Conservation (phyloP, 2,113 vertebrate species). For the Hemiprocne comata region DNA sequence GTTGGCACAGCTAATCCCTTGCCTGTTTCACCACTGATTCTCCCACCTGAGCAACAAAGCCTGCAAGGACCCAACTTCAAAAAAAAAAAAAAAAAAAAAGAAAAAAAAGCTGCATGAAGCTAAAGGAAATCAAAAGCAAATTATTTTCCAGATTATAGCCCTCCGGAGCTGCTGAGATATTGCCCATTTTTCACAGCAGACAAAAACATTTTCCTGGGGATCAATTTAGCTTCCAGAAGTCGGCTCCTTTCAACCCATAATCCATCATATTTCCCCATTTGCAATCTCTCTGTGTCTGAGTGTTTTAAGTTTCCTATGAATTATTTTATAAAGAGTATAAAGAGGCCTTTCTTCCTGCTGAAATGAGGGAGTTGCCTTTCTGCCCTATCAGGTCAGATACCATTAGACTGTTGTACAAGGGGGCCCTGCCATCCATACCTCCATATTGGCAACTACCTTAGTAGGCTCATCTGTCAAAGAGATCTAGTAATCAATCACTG, state of each 20-base stretch:
- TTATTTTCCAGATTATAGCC: constrained; percentile 82
- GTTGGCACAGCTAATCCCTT: background rate
- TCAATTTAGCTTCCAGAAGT: constrained; percentile 93
- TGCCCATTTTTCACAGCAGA: constrained; percentile 98
- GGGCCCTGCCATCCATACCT: constrained; percentile 77
- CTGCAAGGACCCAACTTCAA: constrained; percentile 30
- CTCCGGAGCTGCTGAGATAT: constrained; percentile 82
- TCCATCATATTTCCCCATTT: constrained; percentile 96
- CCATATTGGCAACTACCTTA: constrained; percentile 84
- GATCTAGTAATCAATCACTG: constrained; percentile 84
- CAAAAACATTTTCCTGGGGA: constrained; percentile 99
- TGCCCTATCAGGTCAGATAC: constrained; percentile 69
- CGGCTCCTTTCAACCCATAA: constrained; percentile 92
- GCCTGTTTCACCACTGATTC: constrained; percentile 16
- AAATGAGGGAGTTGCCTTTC: constrained; percentile 66
- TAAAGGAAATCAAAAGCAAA: constrained; percentile 81
- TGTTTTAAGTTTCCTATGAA: constrained; percentile 86
- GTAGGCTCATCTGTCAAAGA: constrained; percentile 87
- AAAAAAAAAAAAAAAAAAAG: background rate
- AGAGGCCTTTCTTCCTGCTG: constrained; percentile 68
- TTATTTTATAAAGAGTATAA: constrained; percentile 79
- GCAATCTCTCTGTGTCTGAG: constrained; percentile 84
- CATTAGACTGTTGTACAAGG: constrained; percentile 79
- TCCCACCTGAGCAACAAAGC: constrained; percentile 47
- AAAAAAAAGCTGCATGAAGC: constrained; percentile 10